Evolutionary conservation across 2,113 vertebrate genomes (phyloP), one percentile per base, ranked within the genome.

Genomic region (Semnornis frantzii): DNA sequence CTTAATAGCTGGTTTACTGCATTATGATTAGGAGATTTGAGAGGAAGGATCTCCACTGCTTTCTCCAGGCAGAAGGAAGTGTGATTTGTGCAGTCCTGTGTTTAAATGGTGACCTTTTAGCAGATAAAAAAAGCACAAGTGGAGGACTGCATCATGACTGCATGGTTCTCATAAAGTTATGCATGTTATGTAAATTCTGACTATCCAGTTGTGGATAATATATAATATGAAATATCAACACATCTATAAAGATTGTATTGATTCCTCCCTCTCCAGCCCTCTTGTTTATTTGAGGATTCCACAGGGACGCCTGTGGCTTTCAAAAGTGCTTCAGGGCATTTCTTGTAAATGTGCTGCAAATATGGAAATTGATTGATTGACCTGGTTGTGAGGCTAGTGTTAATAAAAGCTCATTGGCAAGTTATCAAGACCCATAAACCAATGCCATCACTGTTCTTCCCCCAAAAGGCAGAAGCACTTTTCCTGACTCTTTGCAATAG

Each of bases 341-440:
- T 96, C 85, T 85, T 66, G 68, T 88, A 92, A 97, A 97, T 94
- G 91, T 64, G 62, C 68, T 82, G 85, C 72, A 96, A 94, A 96
- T 94, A 94, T 87, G 73, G 92, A 96, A 94, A 95, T 11, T 76
- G 95, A 95, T 96, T 94, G 95, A 97, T 78, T 76, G 95, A 93
- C 88, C 95, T 97, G 14, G 0, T 92, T 94, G 89, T 82, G 92
- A 91, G 65, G 69, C 82, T 81, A 55, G 33, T 77, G 85, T 92
- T 93, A 94, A 95, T 90, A 92, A 92, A 86, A 86, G 78, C 60
- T 93, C 57, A 85, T 71, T 94, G 95, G 85, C 93, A 94, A 69
- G 66, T 92, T 85, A 94, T 78, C 81, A 95, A 93, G 83, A 95
- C 70, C 72, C 83, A 78, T 75, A 94, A 84, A 91, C 30, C 64